A percentile compares a stretch with the other conserved stretches of the same genome.
These are phyloP conservation scores for silkworm (Bombyx mori) DNA, from an alignment of 1,140 invertebrate genomes.

Conservation along the genomic window DNA sequence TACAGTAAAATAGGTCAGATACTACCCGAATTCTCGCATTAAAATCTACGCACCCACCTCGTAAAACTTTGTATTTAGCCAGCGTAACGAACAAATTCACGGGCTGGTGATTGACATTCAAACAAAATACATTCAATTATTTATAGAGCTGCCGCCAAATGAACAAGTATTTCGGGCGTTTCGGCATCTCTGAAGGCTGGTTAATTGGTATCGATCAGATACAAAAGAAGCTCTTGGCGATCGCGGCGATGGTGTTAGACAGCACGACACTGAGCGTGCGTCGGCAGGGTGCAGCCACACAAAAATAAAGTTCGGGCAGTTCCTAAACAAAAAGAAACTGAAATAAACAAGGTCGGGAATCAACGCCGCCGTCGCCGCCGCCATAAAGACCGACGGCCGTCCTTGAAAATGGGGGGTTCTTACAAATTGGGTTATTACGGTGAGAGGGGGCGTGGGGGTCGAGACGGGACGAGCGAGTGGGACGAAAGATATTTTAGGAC, in stretches of 20 bases:
- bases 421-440: slow-evolving; percentile 70
- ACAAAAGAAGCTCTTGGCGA: slow-evolving; percentile 18
- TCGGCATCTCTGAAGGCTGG: slow-evolving; percentile 24
- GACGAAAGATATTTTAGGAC: slow-evolving; percentile 8
- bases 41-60: slow-evolving; percentile 10
- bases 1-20: no score
- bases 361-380: slow-evolving; percentile 64
- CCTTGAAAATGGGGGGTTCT: slow-evolving; percentile 69
- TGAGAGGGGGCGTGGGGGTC: slow-evolving; percentile 54
- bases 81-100: slow-evolving; percentile 28
- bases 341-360: slow-evolving; percentile 70
- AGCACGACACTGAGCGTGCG: slow-evolving; percentile 35
- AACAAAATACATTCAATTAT: slow-evolving; percentile 32
- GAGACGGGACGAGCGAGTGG: slow-evolving; percentile 42
- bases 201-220: slow-evolving; percentile 24
- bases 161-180: slow-evolving; percentile 21
- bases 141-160: slow-evolving; percentile 23
- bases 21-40: background rate
- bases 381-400: slow-evolving; percentile 69
- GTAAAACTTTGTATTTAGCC: slow-evolving; percentile 23
- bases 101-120: slow-evolving; percentile 29
- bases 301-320: slow-evolving; percentile 63
- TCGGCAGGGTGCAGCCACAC: slow-evolving; percentile 40
- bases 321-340: slow-evolving; percentile 70
- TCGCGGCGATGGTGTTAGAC: slow-evolving; percentile 12